phyloP scores from a whole-genome alignment of 1,140 invertebrate genomes.

The Euschistus heros region DNA sequence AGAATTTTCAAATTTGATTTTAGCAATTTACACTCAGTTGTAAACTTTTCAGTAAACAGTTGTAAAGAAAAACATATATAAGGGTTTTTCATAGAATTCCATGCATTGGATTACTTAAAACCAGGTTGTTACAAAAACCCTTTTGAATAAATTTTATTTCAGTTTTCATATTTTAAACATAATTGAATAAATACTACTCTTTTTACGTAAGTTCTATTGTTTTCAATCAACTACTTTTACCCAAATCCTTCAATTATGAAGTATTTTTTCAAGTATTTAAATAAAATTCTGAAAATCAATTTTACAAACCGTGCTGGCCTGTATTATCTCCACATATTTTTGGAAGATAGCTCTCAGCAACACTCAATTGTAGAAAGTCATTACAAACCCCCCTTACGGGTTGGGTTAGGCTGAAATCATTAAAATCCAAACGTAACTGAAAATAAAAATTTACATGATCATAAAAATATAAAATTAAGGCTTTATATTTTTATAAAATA shows the following conservation, averaged over 20 bases:
- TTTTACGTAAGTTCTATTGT: not conserved
- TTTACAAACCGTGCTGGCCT: constrained; percentile 54
- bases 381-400: constrained; percentile 63
- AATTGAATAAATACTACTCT: not conserved
- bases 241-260: not conserved
- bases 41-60: too few species aligned
- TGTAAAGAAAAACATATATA: too few species aligned
- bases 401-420: constrained; percentile 57
- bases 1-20: too few species aligned
- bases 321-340: constrained; percentile 67
- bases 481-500: not conserved
- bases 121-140: too few species aligned
- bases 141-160: too few species aligned
- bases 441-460: constrained; percentile 31
- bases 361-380: constrained; percentile 52
- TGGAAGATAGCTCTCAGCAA: constrained; percentile 56
- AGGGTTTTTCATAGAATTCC: too few species aligned
- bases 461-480: not conserved
- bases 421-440: constrained; percentile 63
- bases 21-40: too few species aligned
- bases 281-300: not conserved
- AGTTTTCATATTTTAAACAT: too few species aligned
- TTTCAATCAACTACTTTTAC: too few species aligned
- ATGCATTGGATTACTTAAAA: too few species aligned
- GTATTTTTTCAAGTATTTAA: not conserved